Evolutionary conservation across 2,113 vertebrate genomes (phyloP), one percentile per base, ranked within the genome.

Genomic region (Bothrops jararaca): DNA sequence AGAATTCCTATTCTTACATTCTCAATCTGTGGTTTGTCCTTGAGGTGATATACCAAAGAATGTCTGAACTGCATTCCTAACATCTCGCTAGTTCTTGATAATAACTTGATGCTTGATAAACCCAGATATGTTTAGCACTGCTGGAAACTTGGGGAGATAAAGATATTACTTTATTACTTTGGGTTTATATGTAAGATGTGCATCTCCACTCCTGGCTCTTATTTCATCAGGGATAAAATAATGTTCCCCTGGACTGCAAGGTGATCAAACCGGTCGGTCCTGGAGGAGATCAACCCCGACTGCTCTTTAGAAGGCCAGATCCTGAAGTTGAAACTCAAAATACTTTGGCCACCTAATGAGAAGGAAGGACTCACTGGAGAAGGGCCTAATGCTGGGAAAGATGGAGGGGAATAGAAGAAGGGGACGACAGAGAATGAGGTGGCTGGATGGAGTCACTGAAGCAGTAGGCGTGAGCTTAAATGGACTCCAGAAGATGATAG

Each of bases 21-120:
- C 92, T 48, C 90, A 90, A 4, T 80, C 91, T 90, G 50, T 26
- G 93, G 96, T 96, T 94, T 94, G 95, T 96, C 52, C 85, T 7
- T 29, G 13, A 29, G 26, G 22, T 1, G 48, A 50, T 18, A 53
- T 23, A 23, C 6, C 7, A 1, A 50, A 39, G 52, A 91, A 54
- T 45, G 24, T 22, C 89, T 29, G 93, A 52, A 69, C 23, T 22
- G 42, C 45, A 56, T 24, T 3, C 3, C n/a, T 89, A 45, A 34
- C 53, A 15, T 48, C 34, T 39, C 23, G 50, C 50, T 74, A 64
- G 8, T 39, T n/a, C 86, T 39, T 29, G 86, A 48, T 60, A 86
- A 39, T 85, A 39, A 39, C 29, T n/a, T 52, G n/a, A 88, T n/a
- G 12, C 45, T 29, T 50, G 54, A 22, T 15, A 45, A 88, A 80